Percentiles rank a stretch among this genome's conserved stretches.
Conservation (phyloP, 2,888 invertebrate genomes). For the Drosophila birchii region DNA sequence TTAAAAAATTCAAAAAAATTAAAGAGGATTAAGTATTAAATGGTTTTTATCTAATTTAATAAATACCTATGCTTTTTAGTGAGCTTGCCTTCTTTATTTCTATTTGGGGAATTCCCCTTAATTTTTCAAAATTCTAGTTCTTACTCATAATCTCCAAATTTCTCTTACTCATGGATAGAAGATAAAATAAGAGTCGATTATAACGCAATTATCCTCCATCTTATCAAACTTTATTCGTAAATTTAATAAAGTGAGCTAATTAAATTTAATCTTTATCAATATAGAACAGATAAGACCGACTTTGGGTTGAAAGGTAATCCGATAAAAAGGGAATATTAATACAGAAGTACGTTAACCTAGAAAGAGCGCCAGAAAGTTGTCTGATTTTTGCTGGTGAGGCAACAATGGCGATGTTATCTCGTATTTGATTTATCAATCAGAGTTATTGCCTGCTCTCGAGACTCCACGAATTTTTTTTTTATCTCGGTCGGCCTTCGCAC, state of each 20-base stretch:
- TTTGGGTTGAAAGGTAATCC: conserved; percentile 24
- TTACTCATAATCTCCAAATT: background rate
- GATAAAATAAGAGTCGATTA: background rate
- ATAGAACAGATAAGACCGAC: background rate
- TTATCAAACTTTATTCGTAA: background rate
- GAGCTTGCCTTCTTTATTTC: background rate
- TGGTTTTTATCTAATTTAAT: background rate
- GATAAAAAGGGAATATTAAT: background rate
- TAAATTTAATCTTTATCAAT: background rate
- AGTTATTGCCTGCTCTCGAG: conserved; percentile 29
- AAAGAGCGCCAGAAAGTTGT: conserved; percentile 19
- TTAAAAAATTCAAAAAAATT: background rate
- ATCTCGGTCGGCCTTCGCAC: conserved; percentile 24
- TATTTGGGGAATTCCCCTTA: background rate
- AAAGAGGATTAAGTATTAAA: background rate
- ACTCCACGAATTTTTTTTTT: conserved; percentile 14
- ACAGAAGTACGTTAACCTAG: conserved; percentile 26
- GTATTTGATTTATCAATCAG: conserved; percentile 53
- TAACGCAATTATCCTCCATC: too few species aligned
- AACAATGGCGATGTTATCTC: conserved; percentile 41
- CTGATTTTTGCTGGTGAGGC: conserved; percentile 11
- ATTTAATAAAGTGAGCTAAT: background rate
- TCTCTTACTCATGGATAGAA: background rate
- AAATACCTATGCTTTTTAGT: background rate
- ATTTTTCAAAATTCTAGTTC: background rate